Evolutionary conservation across 2,888 invertebrate species (phyloP).

Genomic region (Drosophila antonietae): DNA sequence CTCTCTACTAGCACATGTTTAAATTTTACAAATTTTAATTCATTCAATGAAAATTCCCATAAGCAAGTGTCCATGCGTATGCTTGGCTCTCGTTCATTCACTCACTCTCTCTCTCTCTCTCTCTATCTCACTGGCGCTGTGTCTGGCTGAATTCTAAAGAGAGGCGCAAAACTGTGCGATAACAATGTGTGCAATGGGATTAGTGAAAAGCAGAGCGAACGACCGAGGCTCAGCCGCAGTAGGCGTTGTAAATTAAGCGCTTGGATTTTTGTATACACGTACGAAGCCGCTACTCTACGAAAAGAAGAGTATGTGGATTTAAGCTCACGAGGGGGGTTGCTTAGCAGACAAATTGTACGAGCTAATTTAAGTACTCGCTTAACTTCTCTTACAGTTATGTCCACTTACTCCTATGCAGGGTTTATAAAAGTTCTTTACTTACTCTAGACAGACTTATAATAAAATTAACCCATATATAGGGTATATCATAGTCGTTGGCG

Average conservation of each 20-base stretch:
- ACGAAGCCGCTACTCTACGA: not conserved
- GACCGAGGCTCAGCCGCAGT: conserved; percentile 38
- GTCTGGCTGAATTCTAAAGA: not conserved
- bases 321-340: not conserved
- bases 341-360: not conserved
- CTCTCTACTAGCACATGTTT: conserved; percentile 25
- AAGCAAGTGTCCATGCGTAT: conserved; percentile 5
- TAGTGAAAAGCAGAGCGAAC: conserved; percentile 55
- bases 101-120: not conserved
- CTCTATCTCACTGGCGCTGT: no score
- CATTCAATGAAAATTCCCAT: conserved; percentile 69
- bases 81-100: not conserved
- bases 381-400: not conserved
- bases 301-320: not conserved
- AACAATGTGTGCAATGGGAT: conserved; percentile 63
- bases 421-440: no score
- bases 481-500: not conserved
- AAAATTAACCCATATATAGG: not conserved
- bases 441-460: not conserved
- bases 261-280: conserved; percentile 15
- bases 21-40: conserved; percentile 70
- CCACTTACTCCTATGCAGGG: not conserved
- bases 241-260: conserved; percentile 61
- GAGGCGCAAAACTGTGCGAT: conserved; percentile 33
- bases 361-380: not conserved